Percentiles rank a stretch among this genome's conserved stretches.
Conservation (phyloP, 2,888 invertebrate genomes). For the Polydesmus complanatus region DNA sequence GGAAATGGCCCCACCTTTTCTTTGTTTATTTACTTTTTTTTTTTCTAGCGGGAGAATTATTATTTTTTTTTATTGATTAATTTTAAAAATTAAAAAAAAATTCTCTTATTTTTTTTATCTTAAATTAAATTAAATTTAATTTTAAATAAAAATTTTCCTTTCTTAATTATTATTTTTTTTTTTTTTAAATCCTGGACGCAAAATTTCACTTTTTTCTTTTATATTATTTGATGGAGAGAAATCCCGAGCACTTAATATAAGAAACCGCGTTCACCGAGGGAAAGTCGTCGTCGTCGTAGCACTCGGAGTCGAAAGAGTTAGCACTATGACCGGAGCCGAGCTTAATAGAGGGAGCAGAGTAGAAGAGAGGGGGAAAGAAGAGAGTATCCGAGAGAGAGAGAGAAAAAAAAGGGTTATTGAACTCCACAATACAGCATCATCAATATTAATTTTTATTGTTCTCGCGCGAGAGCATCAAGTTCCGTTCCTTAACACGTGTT, state of each 20-base stretch:
- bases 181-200: background rate
- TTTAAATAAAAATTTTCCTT: background rate
- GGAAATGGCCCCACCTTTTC: constrained; percentile 1
- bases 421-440: background rate
- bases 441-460: no score
- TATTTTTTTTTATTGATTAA: background rate
- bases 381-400: no score
- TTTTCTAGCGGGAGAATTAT: background rate
- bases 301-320: background rate
- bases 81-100: background rate
- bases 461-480: no score
- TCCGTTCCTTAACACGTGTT: no score
- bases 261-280: background rate
- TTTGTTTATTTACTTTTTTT: no score
- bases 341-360: no score
- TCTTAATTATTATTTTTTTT: background rate
- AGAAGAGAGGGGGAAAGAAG: no score
- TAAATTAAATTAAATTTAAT: background rate
- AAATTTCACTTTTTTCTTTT: background rate
- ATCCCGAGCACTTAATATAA: background rate
- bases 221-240: background rate
- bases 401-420: background rate
- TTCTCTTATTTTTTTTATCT: background rate
- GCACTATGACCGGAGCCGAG: no score
- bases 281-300: background rate